Conservation (phyloP, 2,113 vertebrate species). For the Aegithalos caudatus region DNA sequence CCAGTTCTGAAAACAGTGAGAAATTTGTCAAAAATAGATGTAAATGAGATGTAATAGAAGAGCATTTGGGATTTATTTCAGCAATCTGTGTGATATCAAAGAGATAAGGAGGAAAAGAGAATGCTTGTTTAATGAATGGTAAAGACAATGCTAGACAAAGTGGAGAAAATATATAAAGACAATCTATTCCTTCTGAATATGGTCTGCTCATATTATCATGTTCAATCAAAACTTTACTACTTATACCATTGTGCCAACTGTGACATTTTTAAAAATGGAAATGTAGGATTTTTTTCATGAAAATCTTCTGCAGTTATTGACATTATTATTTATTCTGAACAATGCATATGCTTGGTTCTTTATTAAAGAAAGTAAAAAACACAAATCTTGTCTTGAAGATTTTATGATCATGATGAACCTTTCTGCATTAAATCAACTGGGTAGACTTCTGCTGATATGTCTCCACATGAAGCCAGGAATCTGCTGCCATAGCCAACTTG, state of each 20-base stretch:
- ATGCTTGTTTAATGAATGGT: background rate
- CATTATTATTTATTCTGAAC: background rate
- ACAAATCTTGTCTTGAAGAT: background rate
- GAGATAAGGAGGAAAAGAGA: background rate
- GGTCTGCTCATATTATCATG: background rate
- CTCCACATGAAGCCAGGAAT: background rate
- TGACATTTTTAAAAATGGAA: background rate
- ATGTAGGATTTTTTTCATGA: background rate
- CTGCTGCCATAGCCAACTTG: background rate
- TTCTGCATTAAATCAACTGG: background rate
- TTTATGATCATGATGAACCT: background rate
- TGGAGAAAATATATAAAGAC: background rate
- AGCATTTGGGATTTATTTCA: constrained; percentile 24
- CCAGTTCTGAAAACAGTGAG: background rate
- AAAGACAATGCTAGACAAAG: background rate
- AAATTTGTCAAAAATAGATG: background rate
- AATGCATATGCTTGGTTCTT: background rate
- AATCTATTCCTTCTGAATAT: background rate
- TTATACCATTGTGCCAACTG: background rate
- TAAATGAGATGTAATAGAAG: background rate
- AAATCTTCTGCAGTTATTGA: background rate
- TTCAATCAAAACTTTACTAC: background rate
- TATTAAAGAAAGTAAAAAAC: background rate
- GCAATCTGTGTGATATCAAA: background rate
- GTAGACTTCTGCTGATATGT: background rate